These are phyloP conservation scores for Graphium colonna DNA, from an alignment of 2,888 invertebrate genomes.

Conservation along the genomic window DNA sequence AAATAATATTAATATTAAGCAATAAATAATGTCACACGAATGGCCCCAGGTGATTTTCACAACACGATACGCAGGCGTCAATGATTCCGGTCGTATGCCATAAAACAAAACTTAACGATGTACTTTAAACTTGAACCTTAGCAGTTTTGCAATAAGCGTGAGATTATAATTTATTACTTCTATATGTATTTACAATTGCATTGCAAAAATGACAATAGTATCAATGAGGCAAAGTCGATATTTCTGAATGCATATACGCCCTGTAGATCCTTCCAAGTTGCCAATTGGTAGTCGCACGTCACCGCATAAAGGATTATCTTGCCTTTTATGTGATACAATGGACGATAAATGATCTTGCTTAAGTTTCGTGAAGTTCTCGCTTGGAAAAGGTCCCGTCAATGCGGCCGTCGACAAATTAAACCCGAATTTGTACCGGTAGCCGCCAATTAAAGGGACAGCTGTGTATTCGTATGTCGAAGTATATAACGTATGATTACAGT, in stretches of 20 bases:
- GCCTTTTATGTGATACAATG: slow-evolving; percentile 17
- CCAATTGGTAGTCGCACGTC: slow-evolving; percentile 14
- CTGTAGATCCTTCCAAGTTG: slow-evolving; percentile 1
- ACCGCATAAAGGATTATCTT: slow-evolving; percentile 16
- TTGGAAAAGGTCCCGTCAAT: background rate
- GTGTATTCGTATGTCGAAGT: background rate
- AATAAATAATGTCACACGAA: slow-evolving; percentile 10
- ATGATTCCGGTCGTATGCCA: background rate
- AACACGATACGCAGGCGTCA: slow-evolving; percentile 3
- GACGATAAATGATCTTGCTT: slow-evolving; percentile 12
- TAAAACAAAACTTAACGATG: background rate
- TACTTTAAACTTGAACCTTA: slow-evolving; percentile 3
- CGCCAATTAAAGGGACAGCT: background rate
- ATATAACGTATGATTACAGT: no score
- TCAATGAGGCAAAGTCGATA: background rate
- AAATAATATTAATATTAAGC: slow-evolving; percentile 11
- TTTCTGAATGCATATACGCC: background rate
- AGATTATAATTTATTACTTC: background rate
- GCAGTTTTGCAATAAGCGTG: background rate
- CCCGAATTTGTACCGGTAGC: background rate
- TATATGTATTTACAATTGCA: background rate
- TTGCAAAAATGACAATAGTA: background rate
- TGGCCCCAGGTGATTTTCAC: background rate
- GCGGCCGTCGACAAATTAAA: background rate
- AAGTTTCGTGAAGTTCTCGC: slow-evolving; percentile 1